Evolutionary conservation across 2,888 invertebrate genomes (phyloP), one percentile per base, ranked within the genome.

Genomic region (Hemicrepidius hirtus): DNA sequence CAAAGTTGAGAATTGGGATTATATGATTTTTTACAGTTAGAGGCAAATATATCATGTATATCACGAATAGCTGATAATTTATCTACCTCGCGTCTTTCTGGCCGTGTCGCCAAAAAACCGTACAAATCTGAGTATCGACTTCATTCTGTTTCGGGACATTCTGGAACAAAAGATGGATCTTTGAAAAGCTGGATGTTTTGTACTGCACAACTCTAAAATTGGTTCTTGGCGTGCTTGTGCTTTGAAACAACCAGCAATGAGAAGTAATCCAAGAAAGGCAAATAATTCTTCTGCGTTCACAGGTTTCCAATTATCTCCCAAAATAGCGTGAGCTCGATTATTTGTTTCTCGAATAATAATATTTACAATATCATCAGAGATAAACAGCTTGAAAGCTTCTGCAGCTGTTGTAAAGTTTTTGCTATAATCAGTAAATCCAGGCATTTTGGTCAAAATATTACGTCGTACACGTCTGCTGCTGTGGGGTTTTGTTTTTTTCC

Each of bases 31-130:
- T n/a, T n/a, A n/a, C n/a, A n/a, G n/a, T n/a, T n/a, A n/a, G n/a
- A n/a, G n/a, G n/a, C n/a, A n/a, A n/a, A n/a, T n/a, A n/a, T n/a
- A 55, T 57, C 13, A 18, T 49, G 49, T 9, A 49, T 49, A 18
- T 49, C 16, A 49, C 49, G 18, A 49, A 49, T 49, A 49, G 49
- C 49, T 18, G 49, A 10, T 49, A 49, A 49, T 49, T 49, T 49
- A 18, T 49, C 49, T 49, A 18, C 18, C 18, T 3, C 49, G 10
- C 49, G 49, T 49, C 18, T 13, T 49, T 49, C 12, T 49, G n/a
- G 16, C 18, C 49, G 13, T 13, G 3, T 49, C 9, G n/a, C 16
- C 44, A 44, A 6, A 9, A 6, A 4, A 9, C 9, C 32, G 9
- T 6, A 44, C 5, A 44, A 44, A n/a, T 44, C 44, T 44, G 7